Evolutionary conservation across 2,888 invertebrate genomes (phyloP), one percentile per base, ranked within the genome.

Genomic region (Cheiracanthium punctorium): DNA sequence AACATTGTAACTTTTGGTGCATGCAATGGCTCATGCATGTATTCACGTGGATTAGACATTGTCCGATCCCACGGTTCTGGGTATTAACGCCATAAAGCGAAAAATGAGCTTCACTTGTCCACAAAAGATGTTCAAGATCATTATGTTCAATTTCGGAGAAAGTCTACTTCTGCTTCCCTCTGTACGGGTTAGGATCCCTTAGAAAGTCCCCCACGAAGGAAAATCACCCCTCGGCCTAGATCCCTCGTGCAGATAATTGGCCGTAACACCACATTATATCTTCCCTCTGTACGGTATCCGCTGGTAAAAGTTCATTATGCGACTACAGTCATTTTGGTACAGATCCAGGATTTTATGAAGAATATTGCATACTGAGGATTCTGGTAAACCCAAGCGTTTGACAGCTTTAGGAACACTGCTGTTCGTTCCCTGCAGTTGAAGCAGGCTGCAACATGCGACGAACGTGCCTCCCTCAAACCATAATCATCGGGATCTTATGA

Each of bases 11-110:
- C 29, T 5, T 12, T 24, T 24, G 64, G 28, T 0, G 28, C 20
- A 64, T 64, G 4, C 5, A 7, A 28, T 29, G 29, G 64, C 28
- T 24, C 28, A 4, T 29, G 29, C 28, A 8, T 4, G 1, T 64
- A 37, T 10, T 37, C 37, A 37, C 37, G 37, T 37, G 37, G 37
- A 37, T 37, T 12, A 12, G 24, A 64, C 28, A 28, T 64, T 14
- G 24, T 1, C 64, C 64, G 10, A 0, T 64, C 0, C 28, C 8
- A 20, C 64, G 1, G 64, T 5, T 64, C 0, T 64, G 64, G 24
- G 28, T 64, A 64, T 64, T 64, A 64, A 64, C 64, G 64, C 28
- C 64, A 64, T 64, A 28, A 29, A 64, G 64, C 28, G 64, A 64
- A 64, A 64, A 64, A 64, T 64, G 64, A 64, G 24, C 28, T 64